Base-by-base conservation (phyloP, 2,797 vertebrate genomes). In the Macropodus opercularis region DNA sequence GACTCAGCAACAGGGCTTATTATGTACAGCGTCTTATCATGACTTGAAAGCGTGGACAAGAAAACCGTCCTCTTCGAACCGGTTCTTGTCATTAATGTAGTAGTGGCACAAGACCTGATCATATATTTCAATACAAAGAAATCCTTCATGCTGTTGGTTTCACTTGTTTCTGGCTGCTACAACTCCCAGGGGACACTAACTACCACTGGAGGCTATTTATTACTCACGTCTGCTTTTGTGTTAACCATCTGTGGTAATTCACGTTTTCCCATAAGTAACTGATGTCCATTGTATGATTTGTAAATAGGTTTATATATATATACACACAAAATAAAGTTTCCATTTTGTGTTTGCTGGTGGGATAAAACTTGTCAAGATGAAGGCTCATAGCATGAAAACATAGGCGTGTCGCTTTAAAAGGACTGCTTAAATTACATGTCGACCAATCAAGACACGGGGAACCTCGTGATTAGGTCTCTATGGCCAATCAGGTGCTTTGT, bases 291-390 rank as follows among this genome's bases (percentile, higher is more conserved):
- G 75, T 84, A 84, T 85, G 69, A 85, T 87, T 88, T 92, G 88
- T 91, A 91, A 87, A 90, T 91, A 91, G 49, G 86, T 90, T 87
- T 90, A 83, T 91, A 87, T 69, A 77, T 62, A 71, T 90, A 84
- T 90, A 87, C 38, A 51, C 8, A 35, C 9, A 41, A 26, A 55
- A 48, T 61, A 51, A 24, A 41, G 2, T 6, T 63, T 63, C 55
- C 5, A 2, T 46, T 6, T 50, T 55, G 23, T 61, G 18, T 51
- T 66, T 6, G 58, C 5, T 70, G 6, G 13, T 63, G 6, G 46
- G 14, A 13, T 38, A 6, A n/a, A 14, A 15, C 15, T 2, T 35
- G 15, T 19, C n/a, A n/a, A 10, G 13, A 1, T 1, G 2, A 1
- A 0, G 6, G 39, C n/a, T 43, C 1, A 2, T 9, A 24, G 5